Evolutionary conservation across 1,140 invertebrate species (phyloP).

Genomic region (Penaeus indicus): DNA sequence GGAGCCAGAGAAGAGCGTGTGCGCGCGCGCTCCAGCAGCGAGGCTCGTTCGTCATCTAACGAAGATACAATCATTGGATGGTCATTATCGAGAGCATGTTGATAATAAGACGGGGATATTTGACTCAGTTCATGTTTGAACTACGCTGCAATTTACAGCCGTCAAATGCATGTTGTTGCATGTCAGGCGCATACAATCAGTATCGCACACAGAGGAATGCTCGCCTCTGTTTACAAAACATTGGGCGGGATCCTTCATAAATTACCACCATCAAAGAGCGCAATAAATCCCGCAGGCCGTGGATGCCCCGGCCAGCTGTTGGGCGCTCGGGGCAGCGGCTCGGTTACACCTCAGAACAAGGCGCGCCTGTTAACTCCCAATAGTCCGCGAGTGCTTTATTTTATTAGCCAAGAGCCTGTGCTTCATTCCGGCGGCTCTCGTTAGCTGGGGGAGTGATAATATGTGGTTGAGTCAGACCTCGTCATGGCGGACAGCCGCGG

Average conservation of each 20-base stretch:
- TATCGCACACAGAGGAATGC: too few species aligned
- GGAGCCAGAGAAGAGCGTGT: too few species aligned
- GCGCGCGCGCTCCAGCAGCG: too few species aligned
- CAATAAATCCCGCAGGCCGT: not conserved
- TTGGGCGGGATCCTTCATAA: slow-evolving; percentile 11
- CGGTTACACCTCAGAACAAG: slow-evolving; percentile 34
- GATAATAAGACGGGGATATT: too few species aligned
- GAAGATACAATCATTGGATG: too few species aligned
- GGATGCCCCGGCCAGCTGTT: slow-evolving; percentile 20
- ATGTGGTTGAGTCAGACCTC: slow-evolving; percentile 23
- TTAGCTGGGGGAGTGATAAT: slow-evolving; percentile 32
- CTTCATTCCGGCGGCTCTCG: slow-evolving; percentile 32
- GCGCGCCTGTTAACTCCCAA: slow-evolving; percentile 21
- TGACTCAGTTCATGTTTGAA: too few species aligned
- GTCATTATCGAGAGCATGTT: too few species aligned
- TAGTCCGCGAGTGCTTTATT: slow-evolving; percentile 34
- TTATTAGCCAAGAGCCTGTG: slow-evolving; percentile 31
- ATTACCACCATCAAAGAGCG: slow-evolving; percentile 23
- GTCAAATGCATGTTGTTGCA: too few species aligned
- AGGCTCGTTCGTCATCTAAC: too few species aligned
- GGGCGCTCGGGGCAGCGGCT: slow-evolving; percentile 14
- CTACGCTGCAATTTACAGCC: too few species aligned
- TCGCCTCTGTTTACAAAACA: too few species aligned
- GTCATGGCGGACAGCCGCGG: not conserved
- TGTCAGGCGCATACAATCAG: too few species aligned